Conservation (phyloP, 2,113 vertebrate genomes). For the Caranx melampygus region DNA sequence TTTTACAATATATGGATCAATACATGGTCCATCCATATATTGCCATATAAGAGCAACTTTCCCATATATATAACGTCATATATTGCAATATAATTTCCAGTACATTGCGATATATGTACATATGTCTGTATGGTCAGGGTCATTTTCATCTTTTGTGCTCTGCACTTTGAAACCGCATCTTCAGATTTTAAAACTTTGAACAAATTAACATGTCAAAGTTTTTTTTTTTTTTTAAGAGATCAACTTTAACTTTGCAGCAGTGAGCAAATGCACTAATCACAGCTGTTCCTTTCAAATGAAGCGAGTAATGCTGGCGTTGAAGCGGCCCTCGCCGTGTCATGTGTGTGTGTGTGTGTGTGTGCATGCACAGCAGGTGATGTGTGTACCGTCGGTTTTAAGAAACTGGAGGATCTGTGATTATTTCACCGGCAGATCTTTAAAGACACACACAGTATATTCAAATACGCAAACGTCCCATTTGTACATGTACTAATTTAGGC, state of each 20-base stretch:
- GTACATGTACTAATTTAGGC: conserved; percentile 16
- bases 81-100: too few species aligned
- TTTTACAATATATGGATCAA: too few species aligned
- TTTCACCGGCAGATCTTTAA: conserved; percentile 3
- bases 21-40: too few species aligned
- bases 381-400: background rate
- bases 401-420: conserved; percentile 1
- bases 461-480: background rate
- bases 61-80: too few species aligned
- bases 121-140: too few species aligned
- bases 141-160: background rate
- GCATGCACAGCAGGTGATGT: background rate
- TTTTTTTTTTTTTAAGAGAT: too few species aligned
- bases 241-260: background rate
- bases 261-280: background rate
- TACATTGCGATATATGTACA: too few species aligned
- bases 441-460: background rate
- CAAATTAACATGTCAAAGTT: background rate
- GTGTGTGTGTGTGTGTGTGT: background rate
- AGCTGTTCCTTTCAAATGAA: background rate
- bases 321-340: background rate
- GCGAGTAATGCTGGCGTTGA: too few species aligned
- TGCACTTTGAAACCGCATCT: background rate
- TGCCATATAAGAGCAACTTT: too few species aligned
- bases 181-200: background rate